Evolutionary conservation across 2,113 vertebrate species (phyloP).

Genomic region (Lynx canadensis): DNA sequence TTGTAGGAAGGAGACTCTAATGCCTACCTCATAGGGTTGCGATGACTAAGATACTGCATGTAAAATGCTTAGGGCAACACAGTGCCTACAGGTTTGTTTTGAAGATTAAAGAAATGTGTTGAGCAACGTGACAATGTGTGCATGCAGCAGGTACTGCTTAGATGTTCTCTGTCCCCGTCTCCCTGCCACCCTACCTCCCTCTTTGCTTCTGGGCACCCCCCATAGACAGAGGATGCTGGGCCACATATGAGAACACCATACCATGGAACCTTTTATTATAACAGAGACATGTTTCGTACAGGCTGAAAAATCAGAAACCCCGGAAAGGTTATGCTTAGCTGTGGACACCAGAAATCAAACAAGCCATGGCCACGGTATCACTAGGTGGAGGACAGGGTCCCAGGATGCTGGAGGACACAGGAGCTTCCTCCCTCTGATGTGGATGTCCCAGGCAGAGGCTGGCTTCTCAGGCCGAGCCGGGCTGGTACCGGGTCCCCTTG

Average conservation of each 20-base stretch:
- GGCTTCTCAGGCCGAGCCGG: background rate
- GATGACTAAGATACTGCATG: fast-evolving
- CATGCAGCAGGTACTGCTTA: no score
- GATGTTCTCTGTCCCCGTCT: no score
- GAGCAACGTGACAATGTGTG: fast-evolving
- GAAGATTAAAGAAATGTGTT: background rate
- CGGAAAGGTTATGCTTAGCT: background rate
- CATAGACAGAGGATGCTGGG: background rate
- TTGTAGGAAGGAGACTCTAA: background rate
- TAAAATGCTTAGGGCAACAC: background rate
- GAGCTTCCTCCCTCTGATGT: background rate
- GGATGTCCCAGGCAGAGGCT: background rate
- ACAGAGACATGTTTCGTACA: constrained; percentile 55
- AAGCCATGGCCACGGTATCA: background rate
- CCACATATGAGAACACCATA: constrained; percentile 20
- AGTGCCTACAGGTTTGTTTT: background rate
- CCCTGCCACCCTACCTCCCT: background rate
- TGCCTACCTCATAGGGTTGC: no score
- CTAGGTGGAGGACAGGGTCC: background rate
- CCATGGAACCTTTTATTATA: constrained; percentile 71
- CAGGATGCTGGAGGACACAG: background rate
- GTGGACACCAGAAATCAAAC: constrained; percentile 29
- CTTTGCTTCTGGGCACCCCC: background rate
- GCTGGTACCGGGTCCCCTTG: background rate
- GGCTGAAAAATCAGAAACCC: constrained; percentile 26